Base-by-base conservation (phyloP, 2,888 invertebrate genomes). In the Acanthacorydalis orientalis region DNA sequence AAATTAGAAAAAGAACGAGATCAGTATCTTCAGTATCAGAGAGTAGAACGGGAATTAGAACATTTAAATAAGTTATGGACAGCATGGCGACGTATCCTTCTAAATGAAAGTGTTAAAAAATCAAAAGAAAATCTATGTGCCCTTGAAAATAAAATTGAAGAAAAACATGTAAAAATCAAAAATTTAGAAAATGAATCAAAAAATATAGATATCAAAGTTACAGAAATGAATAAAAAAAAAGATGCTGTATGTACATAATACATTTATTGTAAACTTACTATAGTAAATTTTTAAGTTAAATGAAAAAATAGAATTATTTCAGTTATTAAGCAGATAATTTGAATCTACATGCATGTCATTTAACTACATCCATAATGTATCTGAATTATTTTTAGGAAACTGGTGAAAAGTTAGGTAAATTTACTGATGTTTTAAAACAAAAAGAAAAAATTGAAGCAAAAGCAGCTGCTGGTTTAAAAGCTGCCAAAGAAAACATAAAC, bases 11-110 rank as follows among this genome's bases (percentile, higher is more conserved):
- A 85, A 51, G 95, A 97, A 60, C 72, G 90, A 38, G 68, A 80
- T 0, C 83, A 84, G 52, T 93, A 84, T 61, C 70, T 89, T 50
- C 90, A 95, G 64, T 93, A 82, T 60, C 89, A 92, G 65, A 82
- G 88, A 58, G 76, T 83, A 1, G 79, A 83, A 44, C 72, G 90
- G 48, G 91, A 96, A 60, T 67, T 92, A 42, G 88, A 92, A 53
- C 83, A 85, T 59, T 73, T 88, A 46, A 78, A 75, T 23, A 77
- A 81, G 56, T 74, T 92, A 15, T 73, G 77, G 59, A 69, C 78
- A 44, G 87, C 86, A 15, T 88, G 77, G 72, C 78, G 75, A 64
- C 90, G 71, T 68, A 69, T 73, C 45, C 65, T 68, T 43, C 56
- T 58, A 6, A 56, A 62, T 49, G 51, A 54, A 41, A 51, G 51